Conservation (phyloP, 1,140 invertebrate species). For the Tetragonula clypearis region DNA sequence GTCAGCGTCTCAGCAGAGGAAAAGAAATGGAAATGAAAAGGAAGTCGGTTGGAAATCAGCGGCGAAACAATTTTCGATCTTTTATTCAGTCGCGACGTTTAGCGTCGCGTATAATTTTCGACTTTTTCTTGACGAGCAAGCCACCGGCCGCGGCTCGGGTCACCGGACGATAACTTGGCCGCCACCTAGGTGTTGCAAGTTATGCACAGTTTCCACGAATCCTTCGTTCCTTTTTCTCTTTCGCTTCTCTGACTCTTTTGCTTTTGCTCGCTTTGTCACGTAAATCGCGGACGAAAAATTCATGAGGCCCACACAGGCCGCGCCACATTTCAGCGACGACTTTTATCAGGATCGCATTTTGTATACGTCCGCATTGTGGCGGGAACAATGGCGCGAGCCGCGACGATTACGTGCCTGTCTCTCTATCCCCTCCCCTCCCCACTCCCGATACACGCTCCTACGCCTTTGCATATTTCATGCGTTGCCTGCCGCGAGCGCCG, state of each 20-base stretch:
- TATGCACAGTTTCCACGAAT: neutral
- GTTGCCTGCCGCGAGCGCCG: slow-evolving; percentile 23
- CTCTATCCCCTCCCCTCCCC: neutral
- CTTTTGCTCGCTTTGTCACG: slow-evolving; percentile 35
- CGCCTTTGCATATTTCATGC: slow-evolving; percentile 63
- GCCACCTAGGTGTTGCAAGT: neutral
- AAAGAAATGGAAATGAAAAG: no score
- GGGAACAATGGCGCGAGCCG: slow-evolving; percentile 54
- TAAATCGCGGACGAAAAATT: slow-evolving; percentile 53
- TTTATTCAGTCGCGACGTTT: neutral
- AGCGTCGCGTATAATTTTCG: slow-evolving; percentile 2
- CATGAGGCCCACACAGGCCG: slow-evolving; percentile 47
- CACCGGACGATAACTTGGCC: neutral
- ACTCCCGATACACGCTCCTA: slow-evolving; percentile 29
- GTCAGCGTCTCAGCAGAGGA: neutral
- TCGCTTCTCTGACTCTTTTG: neutral
- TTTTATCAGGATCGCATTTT: slow-evolving; percentile 53
- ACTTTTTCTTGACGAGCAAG: slow-evolving; percentile 2
- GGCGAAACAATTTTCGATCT: neutral
- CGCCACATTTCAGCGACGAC: slow-evolving; percentile 32
- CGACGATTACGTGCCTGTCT: slow-evolving; percentile 51
- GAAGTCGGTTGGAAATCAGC: no score
- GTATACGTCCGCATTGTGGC: slow-evolving; percentile 53
- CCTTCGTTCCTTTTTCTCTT: neutral
- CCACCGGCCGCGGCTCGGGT: neutral